Evolutionary conservation across 2,113 vertebrate genomes (phyloP).

Genomic region (Rattus rattus): DNA sequence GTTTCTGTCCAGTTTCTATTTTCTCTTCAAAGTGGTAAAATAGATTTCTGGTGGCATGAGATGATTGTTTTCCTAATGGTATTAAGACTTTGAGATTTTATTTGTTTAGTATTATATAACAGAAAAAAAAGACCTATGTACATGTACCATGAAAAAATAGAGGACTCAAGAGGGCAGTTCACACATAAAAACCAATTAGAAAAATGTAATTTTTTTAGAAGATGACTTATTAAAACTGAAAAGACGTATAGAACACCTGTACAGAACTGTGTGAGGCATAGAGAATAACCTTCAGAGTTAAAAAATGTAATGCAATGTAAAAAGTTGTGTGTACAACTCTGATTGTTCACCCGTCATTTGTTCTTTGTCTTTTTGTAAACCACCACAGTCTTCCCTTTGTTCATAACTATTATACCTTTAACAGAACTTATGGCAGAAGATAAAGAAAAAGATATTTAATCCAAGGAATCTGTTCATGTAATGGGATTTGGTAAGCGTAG

Average conservation of each 20-base stretch:
- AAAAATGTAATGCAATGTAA: neutral
- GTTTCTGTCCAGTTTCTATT: neutral
- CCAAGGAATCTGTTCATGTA: neutral
- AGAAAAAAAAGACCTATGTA: neutral
- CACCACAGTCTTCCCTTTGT: too few species aligned
- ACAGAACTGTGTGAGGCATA: neutral
- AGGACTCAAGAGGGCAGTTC: neutral
- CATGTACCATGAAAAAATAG: conserved; percentile 5
- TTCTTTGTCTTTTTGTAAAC: neutral
- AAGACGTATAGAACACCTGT: neutral
- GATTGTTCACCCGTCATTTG: neutral
- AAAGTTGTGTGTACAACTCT: neutral
- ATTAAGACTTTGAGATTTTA: neutral
- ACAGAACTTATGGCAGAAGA: neutral
- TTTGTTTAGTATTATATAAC: neutral
- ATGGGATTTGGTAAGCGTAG: too few species aligned
- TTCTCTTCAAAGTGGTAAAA: neutral
- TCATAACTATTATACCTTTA: neutral
- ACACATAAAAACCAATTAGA: neutral
- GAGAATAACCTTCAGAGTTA: neutral
- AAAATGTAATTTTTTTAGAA: neutral
- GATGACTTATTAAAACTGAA: neutral
- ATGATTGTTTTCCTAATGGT: neutral
- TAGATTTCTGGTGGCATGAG: neutral
- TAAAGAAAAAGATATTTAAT: neutral